Evolutionary conservation across 1,140 invertebrate genomes (phyloP), one percentile per base, ranked within the genome.

Genomic region (Pseudomyrmex sp.): DNA sequence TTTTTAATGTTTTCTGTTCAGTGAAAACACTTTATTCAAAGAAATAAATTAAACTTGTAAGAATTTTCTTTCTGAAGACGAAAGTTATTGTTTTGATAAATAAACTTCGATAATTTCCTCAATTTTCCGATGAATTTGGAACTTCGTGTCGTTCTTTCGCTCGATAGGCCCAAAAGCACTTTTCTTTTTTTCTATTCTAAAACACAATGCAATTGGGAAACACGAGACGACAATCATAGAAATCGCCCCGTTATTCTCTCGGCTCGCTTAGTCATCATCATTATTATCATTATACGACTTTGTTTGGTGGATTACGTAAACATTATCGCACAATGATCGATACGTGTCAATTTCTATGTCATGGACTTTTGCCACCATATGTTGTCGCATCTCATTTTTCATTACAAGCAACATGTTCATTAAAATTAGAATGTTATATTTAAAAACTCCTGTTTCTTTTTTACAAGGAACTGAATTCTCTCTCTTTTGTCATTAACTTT

Each of bases 201-300:
- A 3, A 1, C 35, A 52, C 50, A 52, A 52, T 12, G 50, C 50
- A 52, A 35, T 72, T 35, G 15, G 44, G 70, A n/a, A 70, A 59
- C 44, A 48, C 15, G 13, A 80, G 26, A 52, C 72, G 54, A 76
- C 23, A 80, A 80, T 80, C 76, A 70, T 80, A 80, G 72, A 59
- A 72, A 66, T 66, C 65, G 44, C 65, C 63, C 65, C 12, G 12
- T 70, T 26, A 58, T 3, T n/a, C 2, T 50, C 8, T 35, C 8
- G 44, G 26, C 13, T 4, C 18, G 62, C 61, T 70, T 20, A 35
- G 5, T 35, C 35, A 35, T 35, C 35, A 35, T 35, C 5, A 35
- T 35, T 7, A 35, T 35, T 0, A 59, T 70, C 20, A 10, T 68
- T n/a, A 35, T 59, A 12, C n/a, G 44, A 72, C 59, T 80, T 48